Percentiles rank a stretch among this genome's conserved stretches.
These are phyloP conservation scores for Drosophila lacicola DNA, from an alignment of 2,888 invertebrate genomes.

Conservation along the genomic window DNA sequence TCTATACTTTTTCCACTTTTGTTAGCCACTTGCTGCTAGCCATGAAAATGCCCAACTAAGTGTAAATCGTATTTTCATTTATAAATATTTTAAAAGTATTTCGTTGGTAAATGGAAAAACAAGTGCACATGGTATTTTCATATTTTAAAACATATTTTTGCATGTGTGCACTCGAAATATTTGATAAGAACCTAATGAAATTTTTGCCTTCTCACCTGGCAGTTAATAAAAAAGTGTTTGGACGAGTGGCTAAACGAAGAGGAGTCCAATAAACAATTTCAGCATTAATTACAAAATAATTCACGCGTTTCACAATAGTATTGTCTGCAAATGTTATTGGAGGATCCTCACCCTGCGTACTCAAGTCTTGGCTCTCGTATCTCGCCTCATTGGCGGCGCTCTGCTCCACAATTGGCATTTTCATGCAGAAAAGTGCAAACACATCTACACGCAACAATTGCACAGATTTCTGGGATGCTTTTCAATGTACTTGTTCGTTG, in stretches of 20 bases:
- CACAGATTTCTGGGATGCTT: slow-evolving; percentile 57
- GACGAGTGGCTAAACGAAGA: background rate
- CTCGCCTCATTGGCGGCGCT: slow-evolving; percentile 2
- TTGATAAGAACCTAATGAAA: slow-evolving; percentile 7
- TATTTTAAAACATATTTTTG: slow-evolving; percentile 16
- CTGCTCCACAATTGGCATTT: slow-evolving; percentile 34
- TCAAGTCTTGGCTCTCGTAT: slow-evolving; percentile 1
- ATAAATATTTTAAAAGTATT: slow-evolving; percentile 31
- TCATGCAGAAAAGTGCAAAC: slow-evolving; percentile 3
- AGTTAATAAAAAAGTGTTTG: slow-evolving; percentile 20
- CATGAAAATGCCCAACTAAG: slow-evolving; percentile 14
- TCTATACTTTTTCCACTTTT: background rate
- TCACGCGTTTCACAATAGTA: slow-evolving; percentile 2
- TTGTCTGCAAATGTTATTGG: slow-evolving; percentile 21
- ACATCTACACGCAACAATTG: slow-evolving; percentile 47
- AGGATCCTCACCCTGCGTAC: background rate
- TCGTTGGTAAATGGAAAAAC: slow-evolving; percentile 11
- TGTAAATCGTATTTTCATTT: slow-evolving; percentile 27
- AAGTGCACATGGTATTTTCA: slow-evolving; percentile 13
- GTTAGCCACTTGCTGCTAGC: slow-evolving; percentile 8
- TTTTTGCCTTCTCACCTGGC: slow-evolving; percentile 6
- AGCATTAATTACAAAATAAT: slow-evolving; percentile 49
- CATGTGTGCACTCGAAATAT: background rate
- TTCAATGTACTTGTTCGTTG: slow-evolving; percentile 22
- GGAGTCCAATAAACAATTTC: background rate